phyloP scores from a whole-genome alignment of 2,113 vertebrate genomes.

The Tretioscincus oriximinensis region DNA sequence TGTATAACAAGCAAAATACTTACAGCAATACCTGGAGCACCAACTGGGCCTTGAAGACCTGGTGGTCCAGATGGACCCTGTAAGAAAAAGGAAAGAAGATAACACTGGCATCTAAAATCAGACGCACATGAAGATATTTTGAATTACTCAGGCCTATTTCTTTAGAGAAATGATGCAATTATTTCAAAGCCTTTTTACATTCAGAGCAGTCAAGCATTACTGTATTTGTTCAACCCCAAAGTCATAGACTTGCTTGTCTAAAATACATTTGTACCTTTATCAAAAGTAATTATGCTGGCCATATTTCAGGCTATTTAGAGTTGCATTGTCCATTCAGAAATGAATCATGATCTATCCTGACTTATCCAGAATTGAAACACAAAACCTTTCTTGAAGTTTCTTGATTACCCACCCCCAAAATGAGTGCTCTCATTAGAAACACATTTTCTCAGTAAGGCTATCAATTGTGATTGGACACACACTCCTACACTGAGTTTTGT shows the following conservation, averaged over 20 bases:
- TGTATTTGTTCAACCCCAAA: conserved; percentile 27
- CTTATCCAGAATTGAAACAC: conserved; percentile 9
- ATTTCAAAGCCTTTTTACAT: conserved; percentile 27
- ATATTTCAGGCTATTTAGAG: conserved; percentile 36
- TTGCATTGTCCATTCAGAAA: not conserved
- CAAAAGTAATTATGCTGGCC: conserved; percentile 28
- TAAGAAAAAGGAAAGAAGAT: conserved; percentile 47
- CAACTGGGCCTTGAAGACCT: conserved; percentile 92
- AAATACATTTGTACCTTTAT: conserved; percentile 41
- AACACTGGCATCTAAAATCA: conserved; percentile 28
- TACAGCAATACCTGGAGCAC: conserved; percentile 94
- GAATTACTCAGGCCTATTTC: not conserved
- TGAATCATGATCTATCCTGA: conserved; percentile 14
- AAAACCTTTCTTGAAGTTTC: conserved; percentile 9
- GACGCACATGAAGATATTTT: not conserved
- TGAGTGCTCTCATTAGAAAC: not conserved
- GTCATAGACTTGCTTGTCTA: conserved; percentile 8
- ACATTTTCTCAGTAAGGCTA: conserved; percentile 12
- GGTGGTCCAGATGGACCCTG: conserved; percentile 94
- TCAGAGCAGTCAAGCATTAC: conserved; percentile 6
- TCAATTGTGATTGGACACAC: not conserved
- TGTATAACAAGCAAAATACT: conserved; percentile 62
- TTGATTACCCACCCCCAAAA: not conserved
- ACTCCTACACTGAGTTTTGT: conserved; percentile 5
- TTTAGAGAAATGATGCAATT: conserved; percentile 3